Evolutionary conservation across 2,888 invertebrate species (phyloP), one percentile per base, ranked within the genome.

Genomic region (Campopleginae sp.): DNA sequence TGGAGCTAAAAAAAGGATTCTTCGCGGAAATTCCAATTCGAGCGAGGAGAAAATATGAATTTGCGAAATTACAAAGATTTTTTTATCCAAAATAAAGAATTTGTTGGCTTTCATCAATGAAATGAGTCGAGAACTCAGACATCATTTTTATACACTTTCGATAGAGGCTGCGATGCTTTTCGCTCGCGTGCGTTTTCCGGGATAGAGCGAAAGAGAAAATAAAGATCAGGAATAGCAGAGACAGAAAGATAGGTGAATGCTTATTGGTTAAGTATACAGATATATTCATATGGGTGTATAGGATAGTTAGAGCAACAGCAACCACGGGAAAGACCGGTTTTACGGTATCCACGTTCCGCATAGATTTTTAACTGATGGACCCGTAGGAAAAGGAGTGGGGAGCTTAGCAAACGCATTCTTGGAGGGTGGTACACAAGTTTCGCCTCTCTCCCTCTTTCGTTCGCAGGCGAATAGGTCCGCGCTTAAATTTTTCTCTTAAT

Each of bases 311-410:
- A 65, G 58, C 42, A 66, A 70, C 63, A 63, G 48, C 58, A 68
- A 79, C 72, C 79, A 79, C 61, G 71, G 85, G 75, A 82, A 76
- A 85, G 84, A 86, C 86, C 86, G 86, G 86, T 86, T 86, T 86
- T 84, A 86, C 86, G 86, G 86, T 86, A 85, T 85, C 82, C 85
- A 82, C 85, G 85, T 85, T 85, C 85, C 85, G 85, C 82, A 82
- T 85, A 85, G 85, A 85, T 85, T 85, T 85, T 85, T 85, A 82
- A 82, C 74, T 79, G 42, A 68, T 27, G 75, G 79, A 48, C 65
- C 61, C 79, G 71, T 38, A 23, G 31, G 38, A 38, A 46, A 42
- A 38, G 48, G 38, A 63, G 71, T 38, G 71, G 71, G 70, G 68
- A 31, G 63, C 71, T 79, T 79, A 75, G 85, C 75, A 82, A 75